Evolutionary conservation across 2,888 invertebrate genomes (phyloP).

Genomic region (Protodeltote pygarga): DNA sequence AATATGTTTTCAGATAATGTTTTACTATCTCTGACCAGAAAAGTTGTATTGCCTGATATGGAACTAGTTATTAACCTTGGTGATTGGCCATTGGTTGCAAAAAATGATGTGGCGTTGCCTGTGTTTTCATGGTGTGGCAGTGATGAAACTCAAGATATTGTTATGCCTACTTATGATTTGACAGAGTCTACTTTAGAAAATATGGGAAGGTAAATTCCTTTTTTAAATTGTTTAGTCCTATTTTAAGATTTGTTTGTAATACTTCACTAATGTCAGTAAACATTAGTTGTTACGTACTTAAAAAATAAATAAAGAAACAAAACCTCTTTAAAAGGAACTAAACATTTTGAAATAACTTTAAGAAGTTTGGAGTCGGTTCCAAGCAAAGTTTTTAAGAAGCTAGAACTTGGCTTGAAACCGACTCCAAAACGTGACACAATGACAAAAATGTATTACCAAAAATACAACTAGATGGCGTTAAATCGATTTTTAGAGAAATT

Average conservation of each 20-base stretch:
- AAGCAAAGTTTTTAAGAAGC: too few species aligned
- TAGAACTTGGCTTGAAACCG: too few species aligned
- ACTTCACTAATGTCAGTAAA: too few species aligned
- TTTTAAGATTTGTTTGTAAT: not conserved
- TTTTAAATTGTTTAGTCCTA: not conserved
- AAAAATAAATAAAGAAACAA: too few species aligned
- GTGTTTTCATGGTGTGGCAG: slow-evolving; percentile 99
- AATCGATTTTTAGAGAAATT: too few species aligned
- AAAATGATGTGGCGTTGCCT: slow-evolving; percentile 88
- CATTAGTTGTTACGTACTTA: too few species aligned
- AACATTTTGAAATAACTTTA: too few species aligned
- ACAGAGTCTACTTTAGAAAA: slow-evolving; percentile 96
- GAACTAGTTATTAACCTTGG: slow-evolving; percentile 97
- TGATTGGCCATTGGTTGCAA: slow-evolving; percentile 96
- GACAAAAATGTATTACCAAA: too few species aligned
- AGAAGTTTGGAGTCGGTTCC: too few species aligned
- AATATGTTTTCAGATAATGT: slow-evolving; percentile 98
- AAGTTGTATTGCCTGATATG: slow-evolving; percentile 93
- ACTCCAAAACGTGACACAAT: too few species aligned
- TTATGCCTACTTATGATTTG: slow-evolving; percentile 98
- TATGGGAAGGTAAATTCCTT: slow-evolving; percentile 92
- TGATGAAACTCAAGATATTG: slow-evolving; percentile 93
- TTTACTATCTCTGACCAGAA: slow-evolving; percentile 92
- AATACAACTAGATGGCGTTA: too few species aligned
- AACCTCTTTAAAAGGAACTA: too few species aligned